Base-by-base conservation (phyloP, 64 coral and sea anemone species). In the Stylophora pistillata region DNA sequence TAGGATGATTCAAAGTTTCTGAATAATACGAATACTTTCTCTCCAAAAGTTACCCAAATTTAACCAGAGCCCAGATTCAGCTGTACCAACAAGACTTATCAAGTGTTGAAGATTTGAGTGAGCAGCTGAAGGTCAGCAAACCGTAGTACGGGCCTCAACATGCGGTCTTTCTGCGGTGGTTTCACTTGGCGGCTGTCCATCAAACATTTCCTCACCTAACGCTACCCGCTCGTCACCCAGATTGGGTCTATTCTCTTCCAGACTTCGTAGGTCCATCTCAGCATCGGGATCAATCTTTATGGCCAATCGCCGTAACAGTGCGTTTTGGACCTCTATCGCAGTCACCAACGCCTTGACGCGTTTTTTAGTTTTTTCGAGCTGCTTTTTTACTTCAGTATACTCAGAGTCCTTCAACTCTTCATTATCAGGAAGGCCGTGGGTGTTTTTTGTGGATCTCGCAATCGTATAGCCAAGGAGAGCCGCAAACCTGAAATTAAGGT, bases 361-460 rank as follows among this genome's bases (percentile, higher is more conserved):
- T 64, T 74, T 90, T 75, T 90, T 90, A 14, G 89, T 90, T 59
- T 90, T 90, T 18, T 82, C 89, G 56, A 90, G 56, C 30, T 84
- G 61, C 80, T 70, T 84, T 17, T 13, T 52, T 52, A 84, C 61
- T 14, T 84, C 58, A 15, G 13, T 69, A 62, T 84, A 84, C 33
- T 84, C 80, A 15, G 60, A 52, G 47, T 9, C 15, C 66, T 27
- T 63, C 14, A 61, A 84, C 27, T 84, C 80, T 23, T 68, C 61
- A 21, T 84, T 63, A 18, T 20, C 62, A 10, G 80, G 80, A 53
- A 68, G 62, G 26, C 80, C 80, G 53, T 53, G 69, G 63, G 53
- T 62, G 11, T 15, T 60, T 23, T 70, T 84, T 4, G 80, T 25
- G 17, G 27, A 70, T 0, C 53, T 15, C 4, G 15, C 52, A 2